Percentiles rank a stretch among this genome's conserved stretches.
Conservation (phyloP, 2,797 vertebrate genomes). For the Anguilla obscura region DNA sequence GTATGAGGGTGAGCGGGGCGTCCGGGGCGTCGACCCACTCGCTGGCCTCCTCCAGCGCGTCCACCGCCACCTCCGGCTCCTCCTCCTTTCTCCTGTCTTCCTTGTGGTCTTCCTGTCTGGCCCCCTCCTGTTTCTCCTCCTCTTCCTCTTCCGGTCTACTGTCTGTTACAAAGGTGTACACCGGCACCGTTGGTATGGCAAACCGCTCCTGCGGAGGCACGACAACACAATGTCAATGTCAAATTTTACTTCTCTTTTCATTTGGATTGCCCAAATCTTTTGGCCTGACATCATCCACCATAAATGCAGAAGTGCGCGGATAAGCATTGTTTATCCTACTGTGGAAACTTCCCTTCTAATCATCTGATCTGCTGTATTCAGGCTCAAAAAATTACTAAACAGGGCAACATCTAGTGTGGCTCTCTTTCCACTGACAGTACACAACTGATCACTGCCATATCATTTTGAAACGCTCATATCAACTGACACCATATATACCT, state of each 20-base stretch:
- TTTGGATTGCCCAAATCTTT: too few species aligned
- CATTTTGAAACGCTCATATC: too few species aligned
- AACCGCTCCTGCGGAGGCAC: conserved; percentile 60
- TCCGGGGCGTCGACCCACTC: conserved; percentile 5
- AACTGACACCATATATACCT: too few species aligned
- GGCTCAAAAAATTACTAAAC: not conserved
- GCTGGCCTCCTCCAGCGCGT: conserved; percentile 5
- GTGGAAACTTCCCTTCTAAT: not conserved
- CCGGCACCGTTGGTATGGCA: conserved; percentile 35
- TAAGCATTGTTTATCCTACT: not conserved
- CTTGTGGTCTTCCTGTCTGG: not conserved
- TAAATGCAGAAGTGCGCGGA: too few species aligned
- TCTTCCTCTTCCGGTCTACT: not conserved
- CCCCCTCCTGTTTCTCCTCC: not conserved
- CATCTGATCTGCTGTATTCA: not conserved
- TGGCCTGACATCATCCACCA: too few species aligned
- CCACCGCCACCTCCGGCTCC: conserved; percentile 19
- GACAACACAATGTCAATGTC: not conserved
- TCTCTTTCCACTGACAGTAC: not conserved
- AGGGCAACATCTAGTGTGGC: too few species aligned
- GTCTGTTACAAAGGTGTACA: conserved; percentile 20
- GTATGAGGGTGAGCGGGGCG: conserved; percentile 28
- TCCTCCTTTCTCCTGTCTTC: not conserved
- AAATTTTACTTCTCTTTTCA: too few species aligned
- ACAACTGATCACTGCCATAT: not conserved